These are phyloP conservation scores for Cryptus armator DNA, from an alignment of 2,888 invertebrate genomes.

Conservation along the genomic window DNA sequence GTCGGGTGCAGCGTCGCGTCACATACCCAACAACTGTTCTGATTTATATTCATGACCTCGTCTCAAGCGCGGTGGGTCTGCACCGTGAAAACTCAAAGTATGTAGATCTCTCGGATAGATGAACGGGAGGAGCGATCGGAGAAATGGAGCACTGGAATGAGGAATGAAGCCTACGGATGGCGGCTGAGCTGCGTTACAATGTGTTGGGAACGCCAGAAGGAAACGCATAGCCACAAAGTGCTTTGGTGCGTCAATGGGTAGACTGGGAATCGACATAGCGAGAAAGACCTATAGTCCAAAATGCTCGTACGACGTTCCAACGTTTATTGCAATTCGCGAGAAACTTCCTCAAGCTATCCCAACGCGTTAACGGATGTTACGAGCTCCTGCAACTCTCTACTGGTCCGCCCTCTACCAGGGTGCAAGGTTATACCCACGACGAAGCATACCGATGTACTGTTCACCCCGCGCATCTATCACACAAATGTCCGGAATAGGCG, in stretches of 20 bases:
- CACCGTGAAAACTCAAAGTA: not conserved
- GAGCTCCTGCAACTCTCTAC: not conserved
- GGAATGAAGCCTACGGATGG: not conserved
- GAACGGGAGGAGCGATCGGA: not conserved
- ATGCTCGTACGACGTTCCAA: conserved; percentile 4
- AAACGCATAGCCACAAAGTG: not conserved
- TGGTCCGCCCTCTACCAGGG: not conserved
- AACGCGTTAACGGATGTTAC: conserved; percentile 9
- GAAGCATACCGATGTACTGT: not conserved
- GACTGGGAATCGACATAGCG: not conserved
- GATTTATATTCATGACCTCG: not conserved
- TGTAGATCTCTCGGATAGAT: not conserved
- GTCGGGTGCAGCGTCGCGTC: not conserved
- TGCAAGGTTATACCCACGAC: not conserved
- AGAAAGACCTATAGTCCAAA: not conserved
- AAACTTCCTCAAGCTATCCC: not conserved
- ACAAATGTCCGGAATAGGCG: too few species aligned
- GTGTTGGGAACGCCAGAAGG: not conserved
- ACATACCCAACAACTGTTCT: not conserved
- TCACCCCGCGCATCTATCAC: not conserved
- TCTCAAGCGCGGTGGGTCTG: not conserved
- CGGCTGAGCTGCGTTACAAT: not conserved
- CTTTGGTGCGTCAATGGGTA: not conserved
- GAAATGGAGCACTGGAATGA: not conserved
- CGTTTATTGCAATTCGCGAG: conserved; percentile 24